Evolutionary conservation across 2,888 invertebrate species (phyloP), one percentile per base, ranked within the genome.

Genomic region (Pachliopta kotzebuea): DNA sequence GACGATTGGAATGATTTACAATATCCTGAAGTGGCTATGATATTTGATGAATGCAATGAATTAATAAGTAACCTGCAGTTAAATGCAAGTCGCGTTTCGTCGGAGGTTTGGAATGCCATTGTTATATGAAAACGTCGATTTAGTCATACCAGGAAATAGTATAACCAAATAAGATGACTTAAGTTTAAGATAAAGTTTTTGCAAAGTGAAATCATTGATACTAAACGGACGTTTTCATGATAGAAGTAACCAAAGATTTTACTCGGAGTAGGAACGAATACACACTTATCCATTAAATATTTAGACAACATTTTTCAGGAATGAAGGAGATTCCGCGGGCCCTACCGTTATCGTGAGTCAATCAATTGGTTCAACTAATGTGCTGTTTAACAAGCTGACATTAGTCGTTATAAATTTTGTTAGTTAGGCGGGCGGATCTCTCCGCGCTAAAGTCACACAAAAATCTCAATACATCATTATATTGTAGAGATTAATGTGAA

Each of bases 351-450:
- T 31, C 23, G 37, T 52, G 21, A 6, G 65, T 62, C 65, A 66
- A 66, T 66, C 18, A 26, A 11, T 66, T 37, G 50, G n/a, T 52
- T 50, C 17, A 24, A 7, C 14, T 42, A 45, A n/a, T 29, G 7
- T 4, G 21, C 50, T 52, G 9, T 52, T 20, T 52, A 21, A n/a
- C 14, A 21, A 21, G 50, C 50, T 52, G 23, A 21, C 50, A 26
- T 45, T 49, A 18, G 14, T 49, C 18, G 31, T 49, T 24, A 23
- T 26, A 26, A 65, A 65, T 62, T 65, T 65, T 62, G 58, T 17
- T 20, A 50, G 65, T 14, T 55, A 53, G 65, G 65, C 65, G 54
- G 52, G 65, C 65, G 65, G 65, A 62, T 56, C 65, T 66, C 63
- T 58, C 65, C 23, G 54, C 55, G 50, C 62, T 59, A 55, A 56